A percentile compares a stretch with the other conserved stretches of the same genome.
Conservation (phyloP, 2,888 invertebrate species). For the Tetragonula carbonaria region DNA sequence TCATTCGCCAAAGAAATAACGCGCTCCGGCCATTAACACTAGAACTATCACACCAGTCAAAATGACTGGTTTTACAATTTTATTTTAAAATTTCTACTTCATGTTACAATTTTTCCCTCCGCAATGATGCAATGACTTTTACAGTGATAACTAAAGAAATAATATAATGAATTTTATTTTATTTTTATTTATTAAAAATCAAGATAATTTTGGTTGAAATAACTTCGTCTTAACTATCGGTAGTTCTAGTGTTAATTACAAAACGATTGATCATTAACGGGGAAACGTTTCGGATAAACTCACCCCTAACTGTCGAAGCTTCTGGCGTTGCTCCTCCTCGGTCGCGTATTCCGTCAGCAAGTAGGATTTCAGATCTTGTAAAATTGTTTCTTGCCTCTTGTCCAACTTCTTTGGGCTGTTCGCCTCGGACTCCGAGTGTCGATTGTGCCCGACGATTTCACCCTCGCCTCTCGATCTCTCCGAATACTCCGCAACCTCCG, state of each 20-base stretch:
- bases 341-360: slow-evolving; percentile 67
- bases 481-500: neutral
- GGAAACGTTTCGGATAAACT: slow-evolving; percentile 39
- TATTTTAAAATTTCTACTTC: too few relatives aligned
- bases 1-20: neutral
- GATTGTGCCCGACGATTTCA: slow-evolving; percentile 33
- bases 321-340: slow-evolving; percentile 68
- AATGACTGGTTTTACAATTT: too few relatives aligned
- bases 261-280: slow-evolving; percentile 21
- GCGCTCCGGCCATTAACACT: neutral
- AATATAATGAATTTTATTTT: too few relatives aligned
- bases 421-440: slow-evolving; percentile 36
- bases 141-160: too few relatives aligned
- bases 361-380: slow-evolving; percentile 69
- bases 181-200: too few relatives aligned
- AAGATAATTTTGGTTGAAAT: too few relatives aligned
- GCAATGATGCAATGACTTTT: too few relatives aligned
- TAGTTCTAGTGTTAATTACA: neutral
- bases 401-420: slow-evolving; percentile 68
- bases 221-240: too few relatives aligned
- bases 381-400: slow-evolving; percentile 72
- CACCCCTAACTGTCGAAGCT: slow-evolving; percentile 73
- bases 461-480: neutral
- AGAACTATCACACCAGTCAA: too few relatives aligned
- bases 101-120: too few relatives aligned